These are phyloP conservation scores for Lemur catta DNA, from an alignment of 2,797 vertebrate genomes.

Conservation along the genomic window DNA sequence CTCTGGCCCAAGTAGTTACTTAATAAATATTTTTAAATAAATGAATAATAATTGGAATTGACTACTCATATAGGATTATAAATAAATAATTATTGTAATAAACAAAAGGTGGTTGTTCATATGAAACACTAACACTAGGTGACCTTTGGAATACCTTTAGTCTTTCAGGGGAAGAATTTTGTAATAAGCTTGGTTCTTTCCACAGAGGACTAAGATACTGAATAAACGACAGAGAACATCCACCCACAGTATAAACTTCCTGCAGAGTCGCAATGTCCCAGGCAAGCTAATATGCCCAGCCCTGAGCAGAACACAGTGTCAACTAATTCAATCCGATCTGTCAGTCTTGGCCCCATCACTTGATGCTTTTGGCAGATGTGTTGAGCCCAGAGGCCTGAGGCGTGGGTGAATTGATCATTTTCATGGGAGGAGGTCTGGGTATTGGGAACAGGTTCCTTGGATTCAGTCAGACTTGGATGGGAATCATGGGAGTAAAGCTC, in stretches of 20 bases:
- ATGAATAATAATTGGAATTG: background rate
- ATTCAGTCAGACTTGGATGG: background rate
- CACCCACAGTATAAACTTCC: background rate
- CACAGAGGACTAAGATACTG: background rate
- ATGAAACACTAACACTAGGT: background rate
- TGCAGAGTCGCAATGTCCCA: background rate
- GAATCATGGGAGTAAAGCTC: background rate
- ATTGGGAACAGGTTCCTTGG: background rate
- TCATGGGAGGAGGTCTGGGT: background rate
- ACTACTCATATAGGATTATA: background rate
- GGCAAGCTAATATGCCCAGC: background rate
- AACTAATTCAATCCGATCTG: background rate
- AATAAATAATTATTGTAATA: background rate
- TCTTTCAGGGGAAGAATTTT: constrained; percentile 44
- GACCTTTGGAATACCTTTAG: constrained; percentile 46
- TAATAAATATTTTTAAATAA: background rate
- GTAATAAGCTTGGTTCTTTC: constrained; percentile 15
- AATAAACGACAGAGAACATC: background rate
- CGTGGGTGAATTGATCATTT: background rate
- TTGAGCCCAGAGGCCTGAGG: background rate
- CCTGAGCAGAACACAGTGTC: background rate
- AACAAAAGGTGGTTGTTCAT: background rate
- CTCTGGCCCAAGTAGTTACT: background rate
- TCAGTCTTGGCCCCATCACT: background rate
- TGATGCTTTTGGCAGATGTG: constrained; percentile 43